Conservation (phyloP, 2,797 vertebrate genomes). For the Anableps anableps region DNA sequence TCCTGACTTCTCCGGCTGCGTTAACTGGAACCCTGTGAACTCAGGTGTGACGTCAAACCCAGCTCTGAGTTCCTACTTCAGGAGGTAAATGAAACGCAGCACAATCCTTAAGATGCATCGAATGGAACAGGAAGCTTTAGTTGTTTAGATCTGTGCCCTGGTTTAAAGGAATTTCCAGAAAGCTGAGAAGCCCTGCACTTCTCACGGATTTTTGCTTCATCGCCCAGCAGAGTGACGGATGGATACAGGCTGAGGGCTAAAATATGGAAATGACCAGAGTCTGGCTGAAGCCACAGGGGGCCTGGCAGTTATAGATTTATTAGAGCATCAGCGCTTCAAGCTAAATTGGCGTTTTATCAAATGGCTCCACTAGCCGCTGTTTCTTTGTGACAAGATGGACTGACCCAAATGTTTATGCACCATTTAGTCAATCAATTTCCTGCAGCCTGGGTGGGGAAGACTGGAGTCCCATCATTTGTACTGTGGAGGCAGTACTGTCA, state of each 20-base stretch:
- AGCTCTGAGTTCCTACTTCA: rapidly evolving
- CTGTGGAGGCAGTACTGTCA: neutral
- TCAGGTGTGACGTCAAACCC: no score
- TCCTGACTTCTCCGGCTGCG: no score
- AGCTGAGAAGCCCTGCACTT: neutral
- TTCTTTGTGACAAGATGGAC: neutral
- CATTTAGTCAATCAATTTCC: neutral
- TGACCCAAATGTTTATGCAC: neutral
- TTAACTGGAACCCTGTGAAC: neutral
- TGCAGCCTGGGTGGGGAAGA: neutral
- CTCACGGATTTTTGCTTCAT: neutral
- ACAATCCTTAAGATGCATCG: no score
- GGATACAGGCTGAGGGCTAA: neutral
- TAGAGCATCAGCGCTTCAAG: neutral
- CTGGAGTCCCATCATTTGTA: neutral
- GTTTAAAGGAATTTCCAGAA: neutral
- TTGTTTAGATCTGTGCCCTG: neutral
- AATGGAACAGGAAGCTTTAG: neutral
- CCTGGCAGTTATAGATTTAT: neutral
- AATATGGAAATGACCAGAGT: neutral
- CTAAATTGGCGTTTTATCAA: neutral
- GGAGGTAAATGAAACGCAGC: no score
- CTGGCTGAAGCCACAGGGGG: neutral
- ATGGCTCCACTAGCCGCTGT: neutral
- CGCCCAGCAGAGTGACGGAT: neutral